These are phyloP conservation scores for roundworm (Caenorhabditis elegans) DNA, from an alignment of 1,140 invertebrate genomes.

Conservation along the genomic window WBcel235 BX284606.5:6572501-6573000, in stretches of 20 bases:
- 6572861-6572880: not conserved
- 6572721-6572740: no score
- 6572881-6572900: slow-evolving; percentile 8
- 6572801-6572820: not conserved
- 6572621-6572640: no score
- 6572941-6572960: not conserved
- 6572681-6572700: no score
- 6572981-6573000: slow-evolving; percentile 29
- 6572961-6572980: not conserved
- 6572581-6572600: no score
- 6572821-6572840: not conserved
- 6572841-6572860: not conserved
- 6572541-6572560: no score
- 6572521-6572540: no score
- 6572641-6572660: no score
- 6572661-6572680: no score
- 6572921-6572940: not conserved
- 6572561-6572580: no score
- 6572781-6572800: not conserved
- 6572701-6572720: no score
- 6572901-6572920: not conserved
- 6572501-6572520: no score
- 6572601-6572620: no score
- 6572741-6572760: not conserved
- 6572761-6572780: not conserved